These are phyloP conservation scores for Callorhinus ursinus DNA, from an alignment of 2,113 vertebrate species.

Conservation along the genomic window DNA sequence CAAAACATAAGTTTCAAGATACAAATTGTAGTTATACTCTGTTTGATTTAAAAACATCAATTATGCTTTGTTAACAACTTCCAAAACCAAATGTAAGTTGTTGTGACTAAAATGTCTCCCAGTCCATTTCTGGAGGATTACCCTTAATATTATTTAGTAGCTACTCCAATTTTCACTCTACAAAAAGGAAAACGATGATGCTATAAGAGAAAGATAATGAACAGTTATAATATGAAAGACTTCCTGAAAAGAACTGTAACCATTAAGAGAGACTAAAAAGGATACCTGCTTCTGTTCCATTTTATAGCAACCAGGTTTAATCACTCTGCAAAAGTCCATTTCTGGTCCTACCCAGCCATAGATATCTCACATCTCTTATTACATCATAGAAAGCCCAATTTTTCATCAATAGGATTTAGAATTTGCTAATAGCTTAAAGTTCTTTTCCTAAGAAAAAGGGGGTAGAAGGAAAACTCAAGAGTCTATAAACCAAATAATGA, in stretches of 20 bases:
- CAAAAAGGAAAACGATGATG: slow-evolving; percentile 81
- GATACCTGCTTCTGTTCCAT: not conserved
- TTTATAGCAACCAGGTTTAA: not conserved
- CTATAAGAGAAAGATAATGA: slow-evolving; percentile 38
- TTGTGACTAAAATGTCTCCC: slow-evolving; percentile 68
- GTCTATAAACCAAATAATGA: not conserved
- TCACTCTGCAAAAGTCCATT: not conserved
- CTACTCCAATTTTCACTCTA: slow-evolving; percentile 74
- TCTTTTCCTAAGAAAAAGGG: slow-evolving; percentile 40
- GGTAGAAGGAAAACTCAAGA: slow-evolving; percentile 28
- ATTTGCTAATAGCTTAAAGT: slow-evolving; percentile 37
- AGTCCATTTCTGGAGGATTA: slow-evolving; percentile 60
- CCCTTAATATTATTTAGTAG: slow-evolving; percentile 74
- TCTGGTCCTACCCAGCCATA: slow-evolving; percentile 31
- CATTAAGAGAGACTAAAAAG: slow-evolving; percentile 35
- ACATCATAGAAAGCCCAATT: slow-evolving; percentile 25
- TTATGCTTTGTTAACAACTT: slow-evolving; percentile 84
- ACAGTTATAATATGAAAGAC: slow-evolving; percentile 37
- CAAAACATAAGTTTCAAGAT: slow-evolving; percentile 78
- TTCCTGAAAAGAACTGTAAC: slow-evolving; percentile 55
- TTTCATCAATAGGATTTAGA: slow-evolving; percentile 37
- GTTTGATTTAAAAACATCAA: slow-evolving; percentile 84
- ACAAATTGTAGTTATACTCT: slow-evolving; percentile 82
- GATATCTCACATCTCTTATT: not conserved
- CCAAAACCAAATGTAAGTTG: slow-evolving; percentile 80